These are phyloP conservation scores for Archilochus colubris DNA, from an alignment of 2,113 vertebrate species.

Conservation along the genomic window DNA sequence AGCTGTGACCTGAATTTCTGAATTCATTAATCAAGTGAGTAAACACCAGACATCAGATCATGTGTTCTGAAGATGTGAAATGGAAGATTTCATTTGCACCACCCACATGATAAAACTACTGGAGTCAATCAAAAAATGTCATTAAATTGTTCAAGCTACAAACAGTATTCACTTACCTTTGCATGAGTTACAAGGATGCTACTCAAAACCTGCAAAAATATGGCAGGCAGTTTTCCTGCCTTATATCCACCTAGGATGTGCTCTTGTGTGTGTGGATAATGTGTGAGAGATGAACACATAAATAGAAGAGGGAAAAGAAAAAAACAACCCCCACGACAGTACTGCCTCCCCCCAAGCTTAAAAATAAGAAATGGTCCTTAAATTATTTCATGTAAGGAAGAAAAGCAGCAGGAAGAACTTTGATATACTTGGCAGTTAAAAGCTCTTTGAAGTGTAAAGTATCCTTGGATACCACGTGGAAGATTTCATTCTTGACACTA, in stretches of 20 bases:
- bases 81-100: neutral
- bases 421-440: conserved; percentile 39
- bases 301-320: neutral
- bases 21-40: neutral
- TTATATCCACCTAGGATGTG: neutral
- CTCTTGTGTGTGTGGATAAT: conserved; percentile 17
- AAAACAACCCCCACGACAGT: neutral
- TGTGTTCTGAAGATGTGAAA: neutral
- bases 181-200: conserved; percentile 31
- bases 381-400: conserved; percentile 24
- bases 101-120: neutral
- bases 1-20: neutral
- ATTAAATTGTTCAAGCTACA: conserved; percentile 28
- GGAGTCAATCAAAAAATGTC: neutral
- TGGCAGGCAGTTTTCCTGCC: conserved; percentile 24
- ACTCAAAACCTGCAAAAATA: conserved; percentile 66
- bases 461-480: conserved; percentile 1
- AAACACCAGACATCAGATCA: neutral
- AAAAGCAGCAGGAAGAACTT: conserved; percentile 24
- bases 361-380: conserved; percentile 9
- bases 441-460: conserved; percentile 22
- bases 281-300: conserved; percentile 15
- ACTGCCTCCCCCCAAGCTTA: neutral
- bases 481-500: conserved; percentile 39
- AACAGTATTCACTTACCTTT: conserved; percentile 66